These are phyloP conservation scores for Slavum lentiscoides DNA, from an alignment of 2,888 invertebrate species.

Conservation along the genomic window DNA sequence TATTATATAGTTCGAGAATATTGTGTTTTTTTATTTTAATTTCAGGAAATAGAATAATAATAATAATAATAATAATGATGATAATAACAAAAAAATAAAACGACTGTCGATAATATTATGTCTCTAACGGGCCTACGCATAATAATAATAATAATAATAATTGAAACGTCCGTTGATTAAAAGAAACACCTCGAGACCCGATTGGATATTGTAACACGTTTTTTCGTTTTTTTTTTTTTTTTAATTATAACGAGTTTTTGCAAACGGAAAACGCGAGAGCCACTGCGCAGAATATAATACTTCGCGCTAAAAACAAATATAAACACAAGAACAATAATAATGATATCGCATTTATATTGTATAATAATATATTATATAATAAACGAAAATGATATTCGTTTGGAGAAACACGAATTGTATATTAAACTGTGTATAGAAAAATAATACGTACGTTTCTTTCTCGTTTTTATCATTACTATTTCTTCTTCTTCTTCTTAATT, in stretches of 20 bases:
- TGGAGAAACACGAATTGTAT: not conserved
- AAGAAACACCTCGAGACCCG: not conserved
- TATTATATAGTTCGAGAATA: not conserved
- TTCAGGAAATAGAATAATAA: not conserved
- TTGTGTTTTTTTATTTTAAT: conserved; percentile 7
- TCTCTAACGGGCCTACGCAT: not conserved
- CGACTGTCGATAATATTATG: not conserved
- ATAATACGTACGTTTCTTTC: not conserved
- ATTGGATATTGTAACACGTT: conserved; percentile 8
- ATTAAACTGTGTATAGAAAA: not conserved
- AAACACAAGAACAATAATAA: no score
- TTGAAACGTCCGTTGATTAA: conserved; percentile 5
- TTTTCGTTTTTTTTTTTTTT: conserved; percentile 12
- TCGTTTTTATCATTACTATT: not conserved
- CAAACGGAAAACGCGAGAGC: no score
- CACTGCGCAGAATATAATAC: not conserved
- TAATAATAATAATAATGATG: not conserved
- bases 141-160: conserved; percentile 25
- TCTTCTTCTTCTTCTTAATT: not conserved
- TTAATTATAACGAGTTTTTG: not conserved
- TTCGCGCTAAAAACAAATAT: not conserved
- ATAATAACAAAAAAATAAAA: no score
- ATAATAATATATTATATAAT: not conserved
- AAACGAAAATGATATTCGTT: not conserved
- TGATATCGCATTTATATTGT: not conserved